Conservation (phyloP, 2,888 invertebrate species). For the Tinea pellionella region DNA sequence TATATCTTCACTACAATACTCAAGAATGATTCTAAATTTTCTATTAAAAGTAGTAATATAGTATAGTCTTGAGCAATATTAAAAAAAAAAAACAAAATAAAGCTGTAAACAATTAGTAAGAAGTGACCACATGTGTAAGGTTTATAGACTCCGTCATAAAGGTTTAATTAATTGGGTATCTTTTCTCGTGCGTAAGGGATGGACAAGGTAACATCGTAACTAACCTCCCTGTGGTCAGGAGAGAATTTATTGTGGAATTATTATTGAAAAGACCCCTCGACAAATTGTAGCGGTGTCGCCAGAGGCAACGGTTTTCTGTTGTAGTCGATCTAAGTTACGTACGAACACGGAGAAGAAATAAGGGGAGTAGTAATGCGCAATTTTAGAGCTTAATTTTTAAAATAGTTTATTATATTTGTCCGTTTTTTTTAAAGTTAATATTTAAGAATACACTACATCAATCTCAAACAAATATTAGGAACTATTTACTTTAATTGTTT, state of each 20-base stretch:
- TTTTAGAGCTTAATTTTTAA: neutral
- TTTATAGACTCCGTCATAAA: conserved; percentile 1
- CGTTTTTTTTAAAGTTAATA: too few species aligned
- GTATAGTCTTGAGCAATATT: too few species aligned
- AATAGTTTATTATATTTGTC: neutral
- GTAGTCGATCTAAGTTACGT: neutral
- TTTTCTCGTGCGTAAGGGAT: neutral
- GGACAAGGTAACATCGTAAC: conserved; percentile 5
- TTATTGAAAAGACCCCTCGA: conserved; percentile 49
- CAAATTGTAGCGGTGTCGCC: conserved; percentile 38
- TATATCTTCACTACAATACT: too few species aligned
- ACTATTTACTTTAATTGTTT: too few species aligned
- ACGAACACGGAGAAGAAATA: neutral
- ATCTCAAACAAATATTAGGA: too few species aligned
- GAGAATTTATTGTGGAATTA: conserved; percentile 53
- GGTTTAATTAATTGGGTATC: conserved; percentile 9
- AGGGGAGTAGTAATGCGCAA: neutral
- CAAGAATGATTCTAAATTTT: too few species aligned
- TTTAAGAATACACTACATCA: too few species aligned
- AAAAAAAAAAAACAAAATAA: neutral
- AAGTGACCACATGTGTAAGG: neutral
- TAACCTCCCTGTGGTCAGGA: conserved; percentile 3
- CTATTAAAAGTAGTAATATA: too few species aligned
- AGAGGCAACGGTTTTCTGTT: conserved; percentile 25
- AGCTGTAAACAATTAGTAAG: neutral